phyloP scores from a whole-genome alignment of 2,888 invertebrate genomes.

The Rhagonycha lutea region DNA sequence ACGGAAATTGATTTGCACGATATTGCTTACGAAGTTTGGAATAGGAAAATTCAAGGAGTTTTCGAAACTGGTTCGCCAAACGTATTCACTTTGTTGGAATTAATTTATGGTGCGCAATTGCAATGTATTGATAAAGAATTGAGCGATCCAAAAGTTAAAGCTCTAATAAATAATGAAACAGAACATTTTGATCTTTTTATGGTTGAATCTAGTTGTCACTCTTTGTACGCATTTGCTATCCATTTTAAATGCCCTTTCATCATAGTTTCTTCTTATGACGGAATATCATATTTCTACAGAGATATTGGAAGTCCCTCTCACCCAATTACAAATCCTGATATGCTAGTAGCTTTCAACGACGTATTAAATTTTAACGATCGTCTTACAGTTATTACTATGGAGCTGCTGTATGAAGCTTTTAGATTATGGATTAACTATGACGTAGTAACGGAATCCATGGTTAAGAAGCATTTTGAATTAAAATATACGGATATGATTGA shows the following conservation, averaged over 20 bases:
- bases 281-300: not conserved
- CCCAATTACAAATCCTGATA: not conserved
- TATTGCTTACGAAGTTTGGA: not conserved
- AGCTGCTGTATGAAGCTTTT: not conserved
- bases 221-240: not conserved
- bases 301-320: not conserved
- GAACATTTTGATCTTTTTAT: not conserved
- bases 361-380: not conserved
- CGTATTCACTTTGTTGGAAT: not conserved
- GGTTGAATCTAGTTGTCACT: not conserved
- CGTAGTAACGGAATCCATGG: not conserved
- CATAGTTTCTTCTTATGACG: not conserved
- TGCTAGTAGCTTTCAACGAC: not conserved
- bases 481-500: not conserved
- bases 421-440: not conserved
- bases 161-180: not conserved
- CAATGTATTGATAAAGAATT: not conserved
- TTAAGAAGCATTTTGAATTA: not conserved
- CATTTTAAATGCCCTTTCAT: not conserved
- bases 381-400: not conserved
- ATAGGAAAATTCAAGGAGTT: not conserved
- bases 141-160: not conserved
- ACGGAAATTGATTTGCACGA: not conserved
- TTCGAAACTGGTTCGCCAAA: not conserved
- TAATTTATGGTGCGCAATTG: not conserved